Evolutionary conservation across 2,888 invertebrate species (phyloP), one percentile per base, ranked within the genome.

Genomic region (Stomorhina lunata): DNA sequence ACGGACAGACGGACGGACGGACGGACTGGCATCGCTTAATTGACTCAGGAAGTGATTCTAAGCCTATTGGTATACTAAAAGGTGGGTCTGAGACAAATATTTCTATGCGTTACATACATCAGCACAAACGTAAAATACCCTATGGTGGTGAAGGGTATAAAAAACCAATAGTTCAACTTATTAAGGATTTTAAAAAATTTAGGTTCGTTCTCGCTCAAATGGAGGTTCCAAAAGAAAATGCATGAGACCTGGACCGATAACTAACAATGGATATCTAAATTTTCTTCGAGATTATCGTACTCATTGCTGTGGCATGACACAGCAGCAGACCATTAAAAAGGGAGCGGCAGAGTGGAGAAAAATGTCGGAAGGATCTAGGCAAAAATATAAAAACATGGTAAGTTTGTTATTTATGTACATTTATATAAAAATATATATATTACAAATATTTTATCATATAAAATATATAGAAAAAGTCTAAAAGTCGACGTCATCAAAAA

Each of bases 251-350:
- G 80, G 80, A 0, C 65, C 57, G 0, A 7, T 79, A 10, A 63
- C 61, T 0, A 68, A 72, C 7, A 85, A 85, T 80, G 84, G 83
- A 0, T 85, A 85, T 45, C 50, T 85, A 7, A 85, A 85, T 37
- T 85, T 82, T 32, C 17, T 84, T 7, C 66, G 83, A 4, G 80
- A 83, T 29, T 84, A 69, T 43, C 81, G 84, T 1, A 29, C 72
- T 10, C 59, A 53, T 1, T 48, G 80, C 53, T 61, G 40, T 15
- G 83, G 72, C 0, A 66, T 83, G 5, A 20, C 80, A 2, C 65
- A 83, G 0, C 75, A 80, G 0, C 72, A 83, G 12, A 73, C 61
- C 0, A 45, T 85, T 3, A 25, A 37, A 17, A 65, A 65, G 7
- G 84, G 84, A 0, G 85, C 85, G 7, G 57, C 59, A n/a, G 81